Evolutionary conservation across 2,888 invertebrate species (phyloP).

Genomic region (Conomelus anceps): DNA sequence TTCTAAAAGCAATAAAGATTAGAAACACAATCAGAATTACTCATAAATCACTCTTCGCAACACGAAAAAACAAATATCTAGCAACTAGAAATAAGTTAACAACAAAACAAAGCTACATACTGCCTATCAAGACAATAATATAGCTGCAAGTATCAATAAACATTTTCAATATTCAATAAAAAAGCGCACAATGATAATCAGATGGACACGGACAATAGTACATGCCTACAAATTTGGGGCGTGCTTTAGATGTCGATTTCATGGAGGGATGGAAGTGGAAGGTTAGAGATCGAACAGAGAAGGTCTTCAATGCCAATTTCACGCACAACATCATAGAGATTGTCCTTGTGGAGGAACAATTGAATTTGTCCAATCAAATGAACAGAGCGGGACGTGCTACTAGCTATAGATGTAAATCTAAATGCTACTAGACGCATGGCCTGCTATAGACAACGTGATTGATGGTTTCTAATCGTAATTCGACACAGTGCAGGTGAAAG

Average conservation of each 20-base stretch:
- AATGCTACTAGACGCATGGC: too few relatives aligned
- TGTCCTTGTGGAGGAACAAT: background rate
- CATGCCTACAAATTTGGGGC: background rate
- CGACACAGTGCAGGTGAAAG: background rate
- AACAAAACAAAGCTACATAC: background rate
- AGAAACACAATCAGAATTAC: too few relatives aligned
- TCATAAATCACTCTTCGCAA: too few relatives aligned
- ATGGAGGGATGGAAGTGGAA: background rate
- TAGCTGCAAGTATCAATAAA: background rate
- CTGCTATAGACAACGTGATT: background rate
- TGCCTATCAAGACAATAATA: background rate
- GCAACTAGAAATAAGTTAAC: too few relatives aligned
- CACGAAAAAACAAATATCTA: too few relatives aligned
- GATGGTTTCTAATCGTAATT: background rate
- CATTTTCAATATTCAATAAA: too few relatives aligned
- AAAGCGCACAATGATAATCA: background rate
- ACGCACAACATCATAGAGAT: background rate
- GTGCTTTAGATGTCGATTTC: background rate
- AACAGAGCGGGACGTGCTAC: too few relatives aligned
- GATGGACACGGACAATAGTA: background rate
- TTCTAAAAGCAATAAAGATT: too few relatives aligned
- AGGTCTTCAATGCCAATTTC: background rate
- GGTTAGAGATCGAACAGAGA: background rate
- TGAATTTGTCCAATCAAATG: background rate
- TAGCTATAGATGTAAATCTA: background rate